phyloP scores from a whole-genome alignment of 2,888 invertebrate species.

The Acronicta psi region DNA sequence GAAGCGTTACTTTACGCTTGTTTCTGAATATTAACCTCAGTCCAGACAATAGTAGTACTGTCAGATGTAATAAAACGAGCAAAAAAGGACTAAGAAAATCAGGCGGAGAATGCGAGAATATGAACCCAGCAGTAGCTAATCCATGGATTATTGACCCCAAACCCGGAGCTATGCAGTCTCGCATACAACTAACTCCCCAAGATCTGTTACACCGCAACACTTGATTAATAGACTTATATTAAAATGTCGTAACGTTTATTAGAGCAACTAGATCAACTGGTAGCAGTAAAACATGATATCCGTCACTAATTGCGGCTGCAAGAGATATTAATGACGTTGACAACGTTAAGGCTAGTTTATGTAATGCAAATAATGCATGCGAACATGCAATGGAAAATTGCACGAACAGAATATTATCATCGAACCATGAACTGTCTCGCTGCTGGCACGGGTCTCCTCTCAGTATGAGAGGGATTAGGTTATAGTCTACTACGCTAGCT shows the following conservation, averaged over 20 bases:
- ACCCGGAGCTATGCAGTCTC: conserved; percentile 10
- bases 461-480: too few relatives aligned
- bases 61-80: not conserved
- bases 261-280: conserved; percentile 37
- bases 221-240: conserved; percentile 41
- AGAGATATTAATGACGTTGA: conserved; percentile 43
- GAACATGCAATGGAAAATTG: too few relatives aligned
- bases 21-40: too few relatives aligned
- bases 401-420: too few relatives aligned
- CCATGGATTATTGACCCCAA: not conserved
- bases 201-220: conserved; percentile 38
- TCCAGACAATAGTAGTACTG: too few relatives aligned
- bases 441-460: too few relatives aligned
- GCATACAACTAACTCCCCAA: conserved; percentile 3
- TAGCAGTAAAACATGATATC: conserved; percentile 47
- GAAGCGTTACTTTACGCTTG: too few relatives aligned
- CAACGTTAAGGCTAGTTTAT: conserved; percentile 4
- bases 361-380: too few relatives aligned
- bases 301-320: conserved; percentile 49
- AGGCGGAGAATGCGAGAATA: not conserved
- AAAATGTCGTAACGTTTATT: conserved; percentile 52
- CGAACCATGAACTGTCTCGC: too few relatives aligned
- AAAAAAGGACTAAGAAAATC: not conserved
- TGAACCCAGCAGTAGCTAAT: conserved; percentile 13
- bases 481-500: too few relatives aligned